Evolutionary conservation across 2,797 vertebrate genomes (phyloP).

Genomic region (Chrosomus eos): DNA sequence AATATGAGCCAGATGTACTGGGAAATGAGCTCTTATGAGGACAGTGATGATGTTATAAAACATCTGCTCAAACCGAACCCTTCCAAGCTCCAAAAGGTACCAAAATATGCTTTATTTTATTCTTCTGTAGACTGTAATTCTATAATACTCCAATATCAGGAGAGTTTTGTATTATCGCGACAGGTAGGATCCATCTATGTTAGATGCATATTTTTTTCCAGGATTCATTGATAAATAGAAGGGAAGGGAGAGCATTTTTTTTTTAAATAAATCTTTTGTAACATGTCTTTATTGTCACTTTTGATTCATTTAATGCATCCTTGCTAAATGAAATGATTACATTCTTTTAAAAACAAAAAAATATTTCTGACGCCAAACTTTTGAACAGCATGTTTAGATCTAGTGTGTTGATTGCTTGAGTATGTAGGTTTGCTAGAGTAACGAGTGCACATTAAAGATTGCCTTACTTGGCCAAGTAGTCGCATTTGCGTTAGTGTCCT

Average conservation of each 20-base stretch:
- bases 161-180: too few species aligned
- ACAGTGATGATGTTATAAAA: too few species aligned
- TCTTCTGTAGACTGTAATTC: too few species aligned
- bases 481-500: background rate
- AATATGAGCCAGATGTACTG: too few species aligned
- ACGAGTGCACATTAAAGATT: background rate
- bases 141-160: too few species aligned
- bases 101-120: too few species aligned
- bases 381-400: background rate
- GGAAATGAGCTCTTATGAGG: too few species aligned
- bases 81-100: too few species aligned
- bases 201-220: background rate
- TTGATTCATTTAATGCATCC: background rate
- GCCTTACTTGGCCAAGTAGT: background rate
- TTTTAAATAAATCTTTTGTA: background rate
- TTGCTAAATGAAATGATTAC: background rate
- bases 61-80: too few species aligned
- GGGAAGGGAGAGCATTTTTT: background rate
- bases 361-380: background rate
- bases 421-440: background rate
- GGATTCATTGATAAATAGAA: background rate
- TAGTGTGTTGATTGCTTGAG: background rate
- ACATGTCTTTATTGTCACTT: background rate
- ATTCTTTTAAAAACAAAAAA: background rate
- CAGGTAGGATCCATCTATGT: too few species aligned